Percentiles rank a stretch among this genome's conserved stretches.
Conservation (phyloP, 2,888 invertebrate species). For the Pediacus dermestoides region DNA sequence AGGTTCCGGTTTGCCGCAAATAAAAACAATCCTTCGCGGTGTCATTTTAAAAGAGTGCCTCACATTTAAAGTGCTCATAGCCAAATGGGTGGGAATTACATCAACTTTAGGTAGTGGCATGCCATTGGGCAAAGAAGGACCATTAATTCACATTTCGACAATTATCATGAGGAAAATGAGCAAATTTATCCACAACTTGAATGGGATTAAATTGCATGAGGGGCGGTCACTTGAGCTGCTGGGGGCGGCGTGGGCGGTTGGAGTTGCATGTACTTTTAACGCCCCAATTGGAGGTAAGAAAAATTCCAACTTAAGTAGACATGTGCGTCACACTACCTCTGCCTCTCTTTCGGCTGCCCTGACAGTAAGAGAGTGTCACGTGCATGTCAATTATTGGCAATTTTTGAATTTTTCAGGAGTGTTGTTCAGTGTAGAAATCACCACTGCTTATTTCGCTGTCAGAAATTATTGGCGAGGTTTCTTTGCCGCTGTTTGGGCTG, state of each 20-base stretch:
- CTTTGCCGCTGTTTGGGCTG: slow-evolving; percentile 95
- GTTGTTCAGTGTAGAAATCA: slow-evolving; percentile 96
- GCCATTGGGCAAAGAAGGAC: slow-evolving; percentile 97
- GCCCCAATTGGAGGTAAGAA: slow-evolving; percentile 85
- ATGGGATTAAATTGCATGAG: slow-evolving; percentile 90
- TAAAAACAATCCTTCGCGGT: slow-evolving; percentile 95
- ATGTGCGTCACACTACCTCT: no score
- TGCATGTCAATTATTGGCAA: slow-evolving; percentile 1
- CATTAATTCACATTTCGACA: slow-evolving; percentile 95
- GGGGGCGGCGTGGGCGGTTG: slow-evolving; percentile 95
- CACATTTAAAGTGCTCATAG: slow-evolving; percentile 86
- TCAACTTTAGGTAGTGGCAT: slow-evolving; percentile 92
- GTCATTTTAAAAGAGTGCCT: slow-evolving; percentile 95
- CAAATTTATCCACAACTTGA: slow-evolving; percentile 84
- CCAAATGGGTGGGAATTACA: slow-evolving; percentile 87
- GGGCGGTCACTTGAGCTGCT: slow-evolving; percentile 94
- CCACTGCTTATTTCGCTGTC: slow-evolving; percentile 95
- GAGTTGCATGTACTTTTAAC: slow-evolving; percentile 90
- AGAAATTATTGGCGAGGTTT: slow-evolving; percentile 98
- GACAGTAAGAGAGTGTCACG: no score
- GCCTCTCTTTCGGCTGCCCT: no score
- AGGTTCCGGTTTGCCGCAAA: slow-evolving; percentile 97
- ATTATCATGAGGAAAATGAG: slow-evolving; percentile 89
- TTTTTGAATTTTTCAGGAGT: slow-evolving; percentile 68
- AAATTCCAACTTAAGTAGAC: no score